phyloP scores from a whole-genome alignment of 1,140 invertebrate genomes.

The Sycophaga agraensis region DNA sequence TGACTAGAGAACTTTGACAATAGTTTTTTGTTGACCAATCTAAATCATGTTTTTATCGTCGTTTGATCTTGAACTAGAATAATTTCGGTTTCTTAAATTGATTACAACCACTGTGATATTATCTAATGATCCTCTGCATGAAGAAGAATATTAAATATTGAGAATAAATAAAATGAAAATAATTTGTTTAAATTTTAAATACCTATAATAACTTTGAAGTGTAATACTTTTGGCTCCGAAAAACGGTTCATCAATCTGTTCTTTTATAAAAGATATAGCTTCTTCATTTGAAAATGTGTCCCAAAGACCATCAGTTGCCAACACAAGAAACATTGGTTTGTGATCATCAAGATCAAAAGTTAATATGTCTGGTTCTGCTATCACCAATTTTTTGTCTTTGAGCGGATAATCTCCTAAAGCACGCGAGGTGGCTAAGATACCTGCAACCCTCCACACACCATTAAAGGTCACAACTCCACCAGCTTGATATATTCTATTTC shows the following conservation, averaged over 20 bases:
- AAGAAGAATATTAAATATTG: constrained; percentile 21
- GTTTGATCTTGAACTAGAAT: background rate
- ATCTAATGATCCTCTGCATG: constrained; percentile 79
- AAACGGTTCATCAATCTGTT: constrained; percentile 79
- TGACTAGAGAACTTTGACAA: constrained; percentile 3
- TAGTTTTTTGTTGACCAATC: constrained; percentile 9
- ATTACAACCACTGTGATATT: constrained; percentile 95
- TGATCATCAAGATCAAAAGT: constrained; percentile 87
- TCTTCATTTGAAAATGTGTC: constrained; percentile 94
- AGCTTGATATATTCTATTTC: constrained; percentile 84
- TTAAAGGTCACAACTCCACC: constrained; percentile 93
- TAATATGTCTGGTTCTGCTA: constrained; percentile 92
- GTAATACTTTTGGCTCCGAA: constrained; percentile 88
- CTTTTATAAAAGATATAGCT: constrained; percentile 83
- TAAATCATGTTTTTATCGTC: background rate
- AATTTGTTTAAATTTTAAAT: constrained; percentile 19
- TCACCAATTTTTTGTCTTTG: constrained; percentile 91
- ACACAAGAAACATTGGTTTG: constrained; percentile 84
- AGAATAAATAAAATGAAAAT: background rate
- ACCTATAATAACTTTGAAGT: constrained; percentile 81
- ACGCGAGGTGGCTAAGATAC: constrained; percentile 91
- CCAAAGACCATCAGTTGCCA: constrained; percentile 95
- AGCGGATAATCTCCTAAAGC: constrained; percentile 93
- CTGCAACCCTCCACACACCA: constrained; percentile 95
- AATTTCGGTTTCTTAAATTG: constrained; percentile 71